Base-by-base conservation (phyloP, 2,888 invertebrate species). In the Dendrolimus pini region DNA sequence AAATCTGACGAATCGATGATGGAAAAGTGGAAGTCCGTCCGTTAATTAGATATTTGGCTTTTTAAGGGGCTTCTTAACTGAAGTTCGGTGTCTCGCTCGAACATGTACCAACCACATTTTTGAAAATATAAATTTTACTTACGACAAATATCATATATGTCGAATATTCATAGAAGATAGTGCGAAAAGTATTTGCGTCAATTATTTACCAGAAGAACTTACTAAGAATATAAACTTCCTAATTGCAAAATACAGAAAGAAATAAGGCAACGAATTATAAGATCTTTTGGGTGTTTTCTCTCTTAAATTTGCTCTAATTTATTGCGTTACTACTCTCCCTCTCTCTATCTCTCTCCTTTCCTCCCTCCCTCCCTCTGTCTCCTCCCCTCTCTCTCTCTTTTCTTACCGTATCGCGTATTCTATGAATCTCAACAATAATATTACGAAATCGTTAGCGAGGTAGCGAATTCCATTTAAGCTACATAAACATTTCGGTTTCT, bases 1-100 rank as follows among this genome's bases (percentile, higher is more conserved):
- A 76, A 67, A 80, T 77, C 74, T 77, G 77, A 79, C 65, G 71
- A 76, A 70, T 62, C 66, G 81, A 76, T 79, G 84, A 84, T 78
- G 77, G 69, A 69, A 65, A 66, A 71, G 61, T 66, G 64, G 60
- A 68, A 59, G 63, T 68, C 53, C 55, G 18, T 55, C 54, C 52
- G 18, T 56, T 59, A 53, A 59, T 59, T 47, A 12, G 55, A 53
- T 53, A 47, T 9, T 47, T 47, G 12, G 9, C 9, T 47, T 47
- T 47, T 47, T 47, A 30, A 30, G 30, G 30, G 30, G 30, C 30
- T 30, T 6, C 3, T 3, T 30, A 30, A 30, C 30, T 30, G 18
- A 3, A 18, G 18, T 18, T 2, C 18, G 18, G 18, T 18, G 3
- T 18, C 2, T 18, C 18, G 18, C 18, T 18, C 18, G 18, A 18